These are phyloP conservation scores for Tenthredo distinguenda DNA, from an alignment of 2,888 invertebrate species.

Conservation along the genomic window DNA sequence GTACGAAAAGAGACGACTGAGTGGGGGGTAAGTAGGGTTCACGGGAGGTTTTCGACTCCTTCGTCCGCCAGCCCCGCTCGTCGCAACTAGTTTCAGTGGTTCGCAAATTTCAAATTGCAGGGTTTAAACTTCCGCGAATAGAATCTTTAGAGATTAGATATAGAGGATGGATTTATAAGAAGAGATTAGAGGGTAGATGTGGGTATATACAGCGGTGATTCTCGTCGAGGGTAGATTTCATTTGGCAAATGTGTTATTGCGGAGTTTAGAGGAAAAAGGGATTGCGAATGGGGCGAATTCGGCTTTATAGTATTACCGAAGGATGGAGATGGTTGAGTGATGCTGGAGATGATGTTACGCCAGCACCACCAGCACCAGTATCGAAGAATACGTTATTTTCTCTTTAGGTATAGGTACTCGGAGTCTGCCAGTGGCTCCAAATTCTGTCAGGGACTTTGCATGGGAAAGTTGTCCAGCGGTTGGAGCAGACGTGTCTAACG, in stretches of 20 bases:
- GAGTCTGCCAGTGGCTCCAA: conserved; percentile 38
- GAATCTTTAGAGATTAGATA: not conserved
- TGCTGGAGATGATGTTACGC: conserved; percentile 50
- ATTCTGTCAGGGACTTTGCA: conserved; percentile 37
- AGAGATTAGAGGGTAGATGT: not conserved
- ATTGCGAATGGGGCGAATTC: not conserved
- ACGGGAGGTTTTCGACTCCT: conserved; percentile 78
- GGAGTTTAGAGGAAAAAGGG: not conserved
- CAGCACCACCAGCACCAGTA: conserved; percentile 8
- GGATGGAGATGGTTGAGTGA: conserved; percentile 43
- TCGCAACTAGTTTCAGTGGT: conserved; percentile 76
- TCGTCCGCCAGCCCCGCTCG: conserved; percentile 62
- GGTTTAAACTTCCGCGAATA: not conserved
- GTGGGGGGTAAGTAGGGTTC: conserved; percentile 78
- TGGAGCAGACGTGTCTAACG: conserved; percentile 8
- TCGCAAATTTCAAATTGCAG: conserved; percentile 69
- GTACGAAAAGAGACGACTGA: conserved; percentile 63
- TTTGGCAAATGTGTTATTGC: not conserved
- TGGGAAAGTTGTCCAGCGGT: conserved; percentile 34
- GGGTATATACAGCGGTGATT: not conserved
- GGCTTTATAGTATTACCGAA: not conserved
- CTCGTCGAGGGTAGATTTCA: not conserved
- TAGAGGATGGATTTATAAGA: not conserved
- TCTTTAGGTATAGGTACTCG: conserved; percentile 30
- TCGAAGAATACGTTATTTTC: conserved; percentile 49